phyloP scores from a whole-genome alignment of 2,113 vertebrate species.

The Percina caprodes region DNA sequence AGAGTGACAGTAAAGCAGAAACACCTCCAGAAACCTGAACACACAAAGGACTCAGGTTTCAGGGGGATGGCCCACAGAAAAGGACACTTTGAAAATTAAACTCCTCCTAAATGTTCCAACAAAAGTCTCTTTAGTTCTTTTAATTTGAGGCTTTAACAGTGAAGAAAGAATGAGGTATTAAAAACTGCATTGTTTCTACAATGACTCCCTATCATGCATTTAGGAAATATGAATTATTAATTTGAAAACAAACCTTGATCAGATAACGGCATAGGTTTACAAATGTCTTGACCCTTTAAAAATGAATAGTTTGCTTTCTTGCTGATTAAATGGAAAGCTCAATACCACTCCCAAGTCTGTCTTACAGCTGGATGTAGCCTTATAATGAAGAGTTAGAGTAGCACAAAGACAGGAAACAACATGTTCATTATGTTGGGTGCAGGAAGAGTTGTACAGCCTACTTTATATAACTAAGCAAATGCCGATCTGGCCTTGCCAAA shows the following conservation, averaged over 20 bases:
- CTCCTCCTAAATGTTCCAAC: too few relatives aligned
- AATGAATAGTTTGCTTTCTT: not conserved
- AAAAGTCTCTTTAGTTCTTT: not conserved
- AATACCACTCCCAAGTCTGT: not conserved
- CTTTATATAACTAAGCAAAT: not conserved
- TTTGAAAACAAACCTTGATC: not conserved
- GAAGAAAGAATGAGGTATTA: not conserved
- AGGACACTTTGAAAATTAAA: not conserved
- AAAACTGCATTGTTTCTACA: not conserved
- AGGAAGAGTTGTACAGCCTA: too few relatives aligned
- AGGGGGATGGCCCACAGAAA: not conserved
- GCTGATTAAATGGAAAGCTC: not conserved
- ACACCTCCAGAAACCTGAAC: slow-evolving; percentile 96
- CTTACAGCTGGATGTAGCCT: not conserved
- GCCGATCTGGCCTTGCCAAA: not conserved
- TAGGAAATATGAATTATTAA: not conserved
- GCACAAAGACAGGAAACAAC: not conserved
- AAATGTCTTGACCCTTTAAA: not conserved
- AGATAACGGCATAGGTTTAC: not conserved
- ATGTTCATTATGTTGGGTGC: not conserved
- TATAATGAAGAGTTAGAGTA: not conserved
- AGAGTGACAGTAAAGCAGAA: slow-evolving; percentile 96
- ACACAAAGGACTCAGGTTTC: slow-evolving; percentile 18
- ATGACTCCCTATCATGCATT: not conserved
- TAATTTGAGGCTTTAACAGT: not conserved